Percentiles rank a stretch among this genome's conserved stretches.
Evolutionary conservation across 2,888 invertebrate genomes (phyloP).

Genomic region (Hipparchia sbordonii): DNA sequence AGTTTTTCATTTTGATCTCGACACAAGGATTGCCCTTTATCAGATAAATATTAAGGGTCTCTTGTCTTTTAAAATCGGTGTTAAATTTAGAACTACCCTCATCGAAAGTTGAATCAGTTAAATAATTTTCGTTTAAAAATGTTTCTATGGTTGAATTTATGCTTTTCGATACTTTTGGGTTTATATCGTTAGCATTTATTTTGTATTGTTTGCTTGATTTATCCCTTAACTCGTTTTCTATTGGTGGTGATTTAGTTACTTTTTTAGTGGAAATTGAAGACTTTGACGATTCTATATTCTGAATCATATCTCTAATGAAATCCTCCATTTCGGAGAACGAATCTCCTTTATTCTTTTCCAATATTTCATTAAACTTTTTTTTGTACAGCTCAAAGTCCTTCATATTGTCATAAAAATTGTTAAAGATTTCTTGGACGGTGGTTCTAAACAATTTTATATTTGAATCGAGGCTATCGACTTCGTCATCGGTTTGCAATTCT

Average conservation of each 20-base stretch:
- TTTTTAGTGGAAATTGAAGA: conserved; percentile 45
- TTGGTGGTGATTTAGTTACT: background rate
- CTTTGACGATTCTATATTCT: conserved; percentile 64
- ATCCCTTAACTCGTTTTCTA: conserved; percentile 1
- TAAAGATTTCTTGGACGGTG: conserved; percentile 69
- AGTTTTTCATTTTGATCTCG: conserved; percentile 60
- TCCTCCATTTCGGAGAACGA: conserved; percentile 65
- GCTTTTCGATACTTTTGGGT: conserved; percentile 20
- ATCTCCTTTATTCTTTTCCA: conserved; percentile 58
- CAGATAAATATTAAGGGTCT: conserved; percentile 59
- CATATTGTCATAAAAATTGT: conserved; percentile 65
- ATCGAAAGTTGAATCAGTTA: conserved; percentile 56
- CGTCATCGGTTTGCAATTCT: conserved; percentile 57
- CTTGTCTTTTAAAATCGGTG: conserved; percentile 46
- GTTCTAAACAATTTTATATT: conserved; percentile 67
- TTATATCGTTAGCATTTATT: background rate
- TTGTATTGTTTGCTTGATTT: conserved; percentile 15
- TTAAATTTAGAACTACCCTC: conserved; percentile 46
- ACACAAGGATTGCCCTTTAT: conserved; percentile 52
- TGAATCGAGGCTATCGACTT: conserved; percentile 58
- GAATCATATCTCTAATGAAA: conserved; percentile 70
- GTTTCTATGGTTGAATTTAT: conserved; percentile 51
- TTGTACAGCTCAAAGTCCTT: conserved; percentile 67
- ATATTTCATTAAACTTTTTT: conserved; percentile 63
- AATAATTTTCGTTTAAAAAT: conserved; percentile 62